phyloP scores from a whole-genome alignment of 2,113 vertebrate species.

The Poeciliopsis turrubarensis region DNA sequence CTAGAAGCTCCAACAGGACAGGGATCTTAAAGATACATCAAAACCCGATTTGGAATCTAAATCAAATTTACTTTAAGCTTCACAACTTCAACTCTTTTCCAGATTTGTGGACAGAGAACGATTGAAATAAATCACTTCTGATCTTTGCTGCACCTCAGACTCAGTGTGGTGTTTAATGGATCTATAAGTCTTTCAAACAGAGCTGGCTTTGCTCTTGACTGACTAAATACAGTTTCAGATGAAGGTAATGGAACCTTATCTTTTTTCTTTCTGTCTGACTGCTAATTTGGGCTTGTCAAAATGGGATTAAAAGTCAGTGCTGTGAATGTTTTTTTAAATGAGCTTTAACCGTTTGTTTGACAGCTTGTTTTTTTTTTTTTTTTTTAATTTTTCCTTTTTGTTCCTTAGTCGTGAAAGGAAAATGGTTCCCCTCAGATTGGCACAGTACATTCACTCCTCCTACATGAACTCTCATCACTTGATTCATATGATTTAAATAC shows the following conservation, averaged over 20 bases:
- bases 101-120: too few species aligned
- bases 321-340: neutral
- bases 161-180: too few species aligned
- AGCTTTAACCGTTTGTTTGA: neutral
- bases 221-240: too few species aligned
- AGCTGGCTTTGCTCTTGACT: too few species aligned
- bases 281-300: neutral
- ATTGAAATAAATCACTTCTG: too few species aligned
- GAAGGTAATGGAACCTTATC: neutral
- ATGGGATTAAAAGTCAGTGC: neutral
- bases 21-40: too few species aligned
- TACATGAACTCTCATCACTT: neutral
- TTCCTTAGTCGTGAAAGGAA: neutral
- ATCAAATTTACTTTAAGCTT: too few species aligned
- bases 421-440: neutral
- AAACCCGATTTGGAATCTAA: too few species aligned
- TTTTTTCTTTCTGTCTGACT: neutral
- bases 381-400: neutral
- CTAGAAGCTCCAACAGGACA: too few species aligned
- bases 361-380: neutral
- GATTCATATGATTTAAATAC: neutral
- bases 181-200: too few species aligned
- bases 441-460: neutral
- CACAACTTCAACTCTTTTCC: too few species aligned
- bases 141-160: too few species aligned